Base-by-base conservation (phyloP, 2,113 vertebrate species). In the Corapipo altera region DNA sequence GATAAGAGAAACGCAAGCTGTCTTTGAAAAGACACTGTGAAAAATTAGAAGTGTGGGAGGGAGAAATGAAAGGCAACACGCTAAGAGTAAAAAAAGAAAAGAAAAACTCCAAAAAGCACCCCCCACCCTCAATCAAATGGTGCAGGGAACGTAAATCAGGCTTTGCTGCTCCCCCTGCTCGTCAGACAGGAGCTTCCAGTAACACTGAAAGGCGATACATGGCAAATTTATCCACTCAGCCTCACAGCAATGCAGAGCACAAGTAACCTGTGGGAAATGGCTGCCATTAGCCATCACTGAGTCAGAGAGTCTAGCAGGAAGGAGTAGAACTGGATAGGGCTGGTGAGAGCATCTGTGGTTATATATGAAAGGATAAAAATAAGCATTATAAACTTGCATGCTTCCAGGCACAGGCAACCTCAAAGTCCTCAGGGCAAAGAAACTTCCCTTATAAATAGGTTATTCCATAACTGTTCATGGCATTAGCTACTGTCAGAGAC, bases 331-430 rank as follows among this genome's bases (percentile, higher is more conserved):
- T 82, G 76, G 73, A 64, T 22, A 57, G 90, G 78, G 79, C 73
- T 93, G 46, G 64, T 10, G 22, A 80, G 57, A 51, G 58, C 2
- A 14, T 95, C 90, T 86, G 90, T 72, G 93, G 88, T 93, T 94
- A 77, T 54, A 55, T 85, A 51, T 30, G 83, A 86, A 61, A 0
- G 21, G 85, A 81, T 91, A 78, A 94, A 96, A 97, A 92, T 78
- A 93, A 93, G 65, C 49, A 18, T 75, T 94, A 96, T 82, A 94
- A 92, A 92, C 66, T 86, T 28, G 35, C 57, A 32, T 55, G 85
- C 85, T 96, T 94, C 72, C 85, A 96, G 92, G 85, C 93, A 96
- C 57, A 92, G 78, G 76, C 88, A 96, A 91, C 85, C 91, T 96
- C 89, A 88, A 85, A 79, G 83, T 95, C 88, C 91, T 97, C 43